Percentiles rank a stretch among this genome's conserved stretches.
Conservation (phyloP, 2,888 invertebrate species). For the Vesta saturnalis region DNA sequence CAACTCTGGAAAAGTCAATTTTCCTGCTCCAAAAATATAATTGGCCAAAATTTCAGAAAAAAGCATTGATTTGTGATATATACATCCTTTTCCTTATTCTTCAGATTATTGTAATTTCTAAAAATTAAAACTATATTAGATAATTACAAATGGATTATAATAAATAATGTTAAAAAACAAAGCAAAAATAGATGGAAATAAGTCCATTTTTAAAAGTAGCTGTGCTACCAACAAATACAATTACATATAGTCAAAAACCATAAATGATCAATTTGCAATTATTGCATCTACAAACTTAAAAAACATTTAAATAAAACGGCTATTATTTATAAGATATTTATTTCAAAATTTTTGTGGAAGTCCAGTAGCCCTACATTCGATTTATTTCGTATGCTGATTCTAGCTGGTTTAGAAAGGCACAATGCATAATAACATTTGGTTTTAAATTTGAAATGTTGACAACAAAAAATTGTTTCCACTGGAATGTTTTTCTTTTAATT, state of each 20-base stretch:
- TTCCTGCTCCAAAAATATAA: no score
- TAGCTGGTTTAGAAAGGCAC: conserved; percentile 52
- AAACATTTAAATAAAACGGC: conserved; percentile 7
- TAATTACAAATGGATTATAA: no score
- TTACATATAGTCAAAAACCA: neutral
- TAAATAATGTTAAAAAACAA: no score
- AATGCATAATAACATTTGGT: conserved; percentile 44
- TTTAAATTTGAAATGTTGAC: conserved; percentile 9
- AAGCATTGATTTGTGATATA: no score
- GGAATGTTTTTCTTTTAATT: conserved; percentile 46
- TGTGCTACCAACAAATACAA: no score
- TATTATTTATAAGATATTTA: conserved; percentile 61
- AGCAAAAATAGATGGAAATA: no score
- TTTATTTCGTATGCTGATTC: conserved; percentile 59
- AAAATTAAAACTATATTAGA: no score
- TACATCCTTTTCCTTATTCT: no score
- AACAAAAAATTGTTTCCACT: conserved; percentile 26
- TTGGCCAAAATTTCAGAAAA: no score
- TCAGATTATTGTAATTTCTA: no score
- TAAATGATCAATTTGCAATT: neutral
- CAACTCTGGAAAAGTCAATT: no score
- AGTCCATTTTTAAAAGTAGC: neutral
- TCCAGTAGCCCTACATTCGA: conserved; percentile 63
- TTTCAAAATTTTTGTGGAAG: conserved; percentile 64
- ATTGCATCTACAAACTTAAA: neutral